Evolutionary conservation across 1,140 invertebrate species (phyloP).

Genomic region (Bombus consobrinus): DNA sequence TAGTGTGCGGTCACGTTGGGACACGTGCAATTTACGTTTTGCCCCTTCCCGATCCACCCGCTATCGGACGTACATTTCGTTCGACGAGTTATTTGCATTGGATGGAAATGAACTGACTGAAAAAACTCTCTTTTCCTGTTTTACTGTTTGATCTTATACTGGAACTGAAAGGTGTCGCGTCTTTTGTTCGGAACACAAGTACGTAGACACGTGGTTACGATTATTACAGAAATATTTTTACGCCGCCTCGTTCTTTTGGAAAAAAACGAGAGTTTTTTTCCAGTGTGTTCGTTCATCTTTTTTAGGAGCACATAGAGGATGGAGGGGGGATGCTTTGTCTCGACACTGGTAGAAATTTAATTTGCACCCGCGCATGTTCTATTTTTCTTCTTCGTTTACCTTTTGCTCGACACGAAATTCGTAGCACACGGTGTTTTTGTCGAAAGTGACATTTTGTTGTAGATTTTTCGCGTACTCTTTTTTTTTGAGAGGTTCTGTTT

Average conservation of each 20-base stretch:
- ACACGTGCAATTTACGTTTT: slow-evolving; percentile 46
- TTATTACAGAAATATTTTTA: slow-evolving; percentile 10
- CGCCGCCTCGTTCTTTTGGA: background rate
- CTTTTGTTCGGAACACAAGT: background rate
- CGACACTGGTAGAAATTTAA: slow-evolving; percentile 11
- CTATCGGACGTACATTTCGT: slow-evolving; percentile 10
- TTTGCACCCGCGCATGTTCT: background rate
- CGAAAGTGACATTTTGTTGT: background rate
- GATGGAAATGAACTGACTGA: background rate
- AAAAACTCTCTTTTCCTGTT: background rate
- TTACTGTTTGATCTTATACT: background rate
- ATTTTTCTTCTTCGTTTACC: slow-evolving; percentile 1
- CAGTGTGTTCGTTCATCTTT: background rate
- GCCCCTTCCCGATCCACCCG: background rate
- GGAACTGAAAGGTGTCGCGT: too few relatives aligned
- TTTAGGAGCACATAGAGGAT: background rate
- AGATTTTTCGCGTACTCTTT: background rate
- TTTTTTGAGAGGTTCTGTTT: background rate
- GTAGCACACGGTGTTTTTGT: background rate
- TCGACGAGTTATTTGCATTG: slow-evolving; percentile 10
- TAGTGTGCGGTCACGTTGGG: slow-evolving; percentile 20
- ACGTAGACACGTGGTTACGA: background rate
- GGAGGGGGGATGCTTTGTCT: background rate
- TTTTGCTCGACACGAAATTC: background rate
- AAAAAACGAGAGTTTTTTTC: background rate